Base-by-base conservation (phyloP, 2,797 vertebrate genomes). In the Paramormyrops hopkinsi region DNA sequence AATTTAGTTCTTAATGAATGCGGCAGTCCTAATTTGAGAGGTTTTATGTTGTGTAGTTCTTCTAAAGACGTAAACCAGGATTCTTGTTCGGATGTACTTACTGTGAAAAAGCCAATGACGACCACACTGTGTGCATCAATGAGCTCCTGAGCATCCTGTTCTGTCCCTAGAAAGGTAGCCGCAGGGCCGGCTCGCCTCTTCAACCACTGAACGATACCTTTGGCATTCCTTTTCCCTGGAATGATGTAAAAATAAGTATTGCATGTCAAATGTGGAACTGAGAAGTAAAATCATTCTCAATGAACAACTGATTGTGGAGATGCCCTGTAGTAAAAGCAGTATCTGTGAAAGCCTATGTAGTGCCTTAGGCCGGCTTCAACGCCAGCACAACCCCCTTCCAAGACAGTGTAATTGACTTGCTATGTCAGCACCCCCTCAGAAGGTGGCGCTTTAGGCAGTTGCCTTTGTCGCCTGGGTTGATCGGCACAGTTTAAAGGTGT, bases 31-130 rank as follows among this genome's bases (percentile, higher is more conserved):
- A 37, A 29, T 12, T 51, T 51, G 25, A 53, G 14, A 33, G 25
- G 25, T 14, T 19, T 25, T 86, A 6, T 54, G 11, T 8, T 53
- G 5, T 1, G 2, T n/a, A 14, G 2, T 41, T 14, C 12, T 46
- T 82, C 41, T 33, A 79, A 79, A 79, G 22, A 17, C 37, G 1
- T 44, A 37, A n/a, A 37, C 19, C 7, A 6, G 14, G 14, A 46
- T 41, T 89, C 19, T 56, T 50, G 44, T 53, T 54, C 5, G 7
- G n/a, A 69, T 50, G 19, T 65, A 79, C 92, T 90, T 94, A 98
- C 98, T 91, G 96, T 93, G 91, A 99, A 98, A 94, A 99, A 99
- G 83, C 97, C 98, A 0, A 99, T 37, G 0, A 96, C 96, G 0
- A 96, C 92, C 56, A 97, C 4, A 0, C 96, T 94, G 65, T 94